These are phyloP conservation scores for Pipistrellus kuhlii DNA, from an alignment of 2,797 vertebrate species.

Conservation along the genomic window DNA sequence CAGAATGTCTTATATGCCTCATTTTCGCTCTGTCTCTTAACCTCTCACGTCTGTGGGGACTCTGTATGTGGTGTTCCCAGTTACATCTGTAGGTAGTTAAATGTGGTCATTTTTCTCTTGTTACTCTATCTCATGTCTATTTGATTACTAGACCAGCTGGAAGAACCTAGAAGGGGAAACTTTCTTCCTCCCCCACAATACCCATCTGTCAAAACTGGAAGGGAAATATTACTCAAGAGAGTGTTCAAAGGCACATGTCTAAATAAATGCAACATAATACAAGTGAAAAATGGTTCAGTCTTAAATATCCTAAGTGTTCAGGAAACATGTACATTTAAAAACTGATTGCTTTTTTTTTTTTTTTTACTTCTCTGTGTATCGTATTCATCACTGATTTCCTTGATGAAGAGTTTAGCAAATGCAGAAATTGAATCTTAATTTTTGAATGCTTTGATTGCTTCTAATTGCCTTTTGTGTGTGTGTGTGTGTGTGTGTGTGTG, in stretches of 20 bases:
- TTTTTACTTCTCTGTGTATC: constrained; percentile 64
- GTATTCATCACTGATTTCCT: constrained; percentile 65
- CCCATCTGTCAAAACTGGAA: constrained; percentile 52
- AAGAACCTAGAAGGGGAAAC: background rate
- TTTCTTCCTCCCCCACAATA: background rate
- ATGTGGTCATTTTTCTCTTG: background rate
- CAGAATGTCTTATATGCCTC: background rate
- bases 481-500: background rate
- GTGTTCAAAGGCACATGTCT: constrained; percentile 25
- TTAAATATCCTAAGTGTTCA: constrained; percentile 19
- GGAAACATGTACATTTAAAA: constrained; percentile 61
- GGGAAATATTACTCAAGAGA: constrained; percentile 37
- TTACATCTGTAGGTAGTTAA: background rate
- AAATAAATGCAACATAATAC: constrained; percentile 29
- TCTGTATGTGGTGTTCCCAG: background rate
- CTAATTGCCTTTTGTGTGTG: constrained; percentile 62
- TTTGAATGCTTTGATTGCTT: constrained; percentile 69
- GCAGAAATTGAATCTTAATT: constrained; percentile 74
- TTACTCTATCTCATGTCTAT: background rate
- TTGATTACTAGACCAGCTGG: background rate
- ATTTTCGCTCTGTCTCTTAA: background rate
- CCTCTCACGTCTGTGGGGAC: background rate
- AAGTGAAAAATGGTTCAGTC: constrained; percentile 44
- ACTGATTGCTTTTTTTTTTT: constrained; percentile 23
- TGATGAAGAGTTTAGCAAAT: constrained; percentile 75